Evolutionary conservation across 2,888 invertebrate genomes (phyloP).

Genomic region (Colletes collaris): DNA sequence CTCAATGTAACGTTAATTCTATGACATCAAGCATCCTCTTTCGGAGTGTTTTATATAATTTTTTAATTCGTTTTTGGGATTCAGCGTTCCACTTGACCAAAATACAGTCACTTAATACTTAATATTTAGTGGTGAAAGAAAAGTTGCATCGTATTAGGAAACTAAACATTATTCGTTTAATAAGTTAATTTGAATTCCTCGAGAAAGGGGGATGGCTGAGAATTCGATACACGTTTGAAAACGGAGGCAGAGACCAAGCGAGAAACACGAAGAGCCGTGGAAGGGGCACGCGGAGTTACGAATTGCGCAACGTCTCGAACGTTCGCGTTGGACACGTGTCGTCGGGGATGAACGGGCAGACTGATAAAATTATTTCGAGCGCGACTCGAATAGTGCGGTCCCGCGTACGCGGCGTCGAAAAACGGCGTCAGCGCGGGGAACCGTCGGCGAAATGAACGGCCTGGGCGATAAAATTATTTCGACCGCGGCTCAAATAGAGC

Average conservation of each 20-base stretch:
- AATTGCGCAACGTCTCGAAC: slow-evolving; percentile 29
- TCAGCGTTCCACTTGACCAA: no score
- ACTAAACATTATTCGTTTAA: no score
- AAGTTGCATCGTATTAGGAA: no score
- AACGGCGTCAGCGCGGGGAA: slow-evolving; percentile 31
- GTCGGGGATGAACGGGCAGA: slow-evolving; percentile 31
- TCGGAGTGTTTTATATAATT: no score
- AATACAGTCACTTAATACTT: no score
- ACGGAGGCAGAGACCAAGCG: not conserved
- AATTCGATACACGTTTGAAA: no score
- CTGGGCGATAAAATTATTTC: slow-evolving; percentile 71
- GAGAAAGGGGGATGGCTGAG: no score
- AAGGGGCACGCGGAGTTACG: not conserved
- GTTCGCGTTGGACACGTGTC: slow-evolving; percentile 5
- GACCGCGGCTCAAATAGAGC: slow-evolving; percentile 70
- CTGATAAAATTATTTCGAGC: slow-evolving; percentile 63
- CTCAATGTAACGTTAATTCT: no score
- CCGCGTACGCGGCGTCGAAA: slow-evolving; percentile 22
- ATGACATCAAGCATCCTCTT: no score
- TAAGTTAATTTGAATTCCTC: no score
- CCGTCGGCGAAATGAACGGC: slow-evolving; percentile 59
- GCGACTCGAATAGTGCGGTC: slow-evolving; percentile 19
- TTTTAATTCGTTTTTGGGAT: no score
- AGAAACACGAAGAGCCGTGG: not conserved
- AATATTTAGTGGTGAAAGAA: no score